Evolutionary conservation across 2,888 invertebrate species (phyloP).

Genomic region (Steromphala cineraria): DNA sequence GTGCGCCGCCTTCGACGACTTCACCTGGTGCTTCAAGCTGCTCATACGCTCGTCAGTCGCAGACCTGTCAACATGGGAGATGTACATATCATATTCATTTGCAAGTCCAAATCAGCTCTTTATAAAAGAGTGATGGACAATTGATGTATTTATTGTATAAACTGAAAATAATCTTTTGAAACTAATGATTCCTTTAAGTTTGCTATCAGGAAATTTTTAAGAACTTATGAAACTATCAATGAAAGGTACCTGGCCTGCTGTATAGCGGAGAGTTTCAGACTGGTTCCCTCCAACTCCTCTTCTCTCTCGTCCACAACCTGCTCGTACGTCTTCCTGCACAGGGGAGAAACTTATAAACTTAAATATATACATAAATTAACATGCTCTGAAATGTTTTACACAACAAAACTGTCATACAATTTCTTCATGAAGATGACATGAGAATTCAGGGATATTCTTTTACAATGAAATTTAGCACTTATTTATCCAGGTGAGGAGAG

Average conservation of each 20-base stretch:
- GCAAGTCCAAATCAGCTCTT: neutral
- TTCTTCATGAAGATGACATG: too few species aligned
- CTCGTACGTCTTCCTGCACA: slow-evolving; percentile 63
- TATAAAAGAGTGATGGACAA: neutral
- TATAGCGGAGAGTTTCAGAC: slow-evolving; percentile 78
- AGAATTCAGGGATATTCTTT: too few species aligned
- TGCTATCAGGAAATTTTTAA: too few species aligned
- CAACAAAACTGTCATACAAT: too few species aligned
- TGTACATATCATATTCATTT: neutral
- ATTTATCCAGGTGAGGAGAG: too few species aligned
- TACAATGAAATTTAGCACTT: too few species aligned
- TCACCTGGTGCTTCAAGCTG: slow-evolving; percentile 59
- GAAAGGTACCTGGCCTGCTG: slow-evolving; percentile 70
- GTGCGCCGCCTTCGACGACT: slow-evolving; percentile 53
- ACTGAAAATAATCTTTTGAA: neutral
- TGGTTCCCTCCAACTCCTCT: slow-evolving; percentile 75
- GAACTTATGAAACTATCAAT: too few species aligned
- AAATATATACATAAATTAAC: too few species aligned
- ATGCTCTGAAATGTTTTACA: neutral
- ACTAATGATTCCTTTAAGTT: neutral
- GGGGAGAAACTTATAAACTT: too few species aligned
- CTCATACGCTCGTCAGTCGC: slow-evolving; percentile 51
- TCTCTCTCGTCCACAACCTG: slow-evolving; percentile 78
- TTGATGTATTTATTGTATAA: neutral
- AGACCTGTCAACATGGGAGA: slow-evolving; percentile 36